phyloP scores from a whole-genome alignment of 2,888 invertebrate species.

The Ichneumoninae sp. region DNA sequence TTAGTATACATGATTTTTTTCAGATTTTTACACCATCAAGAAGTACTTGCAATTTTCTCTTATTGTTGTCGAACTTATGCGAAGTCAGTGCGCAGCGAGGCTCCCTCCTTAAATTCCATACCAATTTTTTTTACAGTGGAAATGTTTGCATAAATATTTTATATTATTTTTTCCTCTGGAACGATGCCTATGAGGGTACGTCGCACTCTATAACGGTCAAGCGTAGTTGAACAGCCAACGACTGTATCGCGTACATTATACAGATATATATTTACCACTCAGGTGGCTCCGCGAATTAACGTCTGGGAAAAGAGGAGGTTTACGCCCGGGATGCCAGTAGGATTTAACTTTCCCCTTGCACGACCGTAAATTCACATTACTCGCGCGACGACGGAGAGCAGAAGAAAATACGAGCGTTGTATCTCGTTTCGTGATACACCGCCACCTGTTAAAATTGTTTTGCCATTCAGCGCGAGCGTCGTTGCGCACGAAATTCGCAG shows the following conservation, averaged over 20 bases:
- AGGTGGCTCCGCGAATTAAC: conserved; percentile 42
- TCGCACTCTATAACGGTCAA: neutral
- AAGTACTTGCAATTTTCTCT: no score
- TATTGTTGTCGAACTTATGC: no score
- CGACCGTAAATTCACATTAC: conserved; percentile 50
- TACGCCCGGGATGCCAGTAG: conserved; percentile 18
- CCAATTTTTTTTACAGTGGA: neutral
- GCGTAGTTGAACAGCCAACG: neutral
- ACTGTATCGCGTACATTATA: conserved; percentile 8
- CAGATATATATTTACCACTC: conserved; percentile 7
- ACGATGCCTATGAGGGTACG: neutral
- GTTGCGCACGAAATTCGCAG: conserved; percentile 8
- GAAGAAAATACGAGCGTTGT: conserved; percentile 41
- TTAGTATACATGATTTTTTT: no score
- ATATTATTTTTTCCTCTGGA: neutral
- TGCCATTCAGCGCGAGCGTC: conserved; percentile 44
- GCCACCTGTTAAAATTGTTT: conserved; percentile 65
- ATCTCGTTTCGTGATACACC: conserved; percentile 45
- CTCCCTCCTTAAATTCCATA: no score
- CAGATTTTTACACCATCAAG: no score
- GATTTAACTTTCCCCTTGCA: conserved; percentile 51
- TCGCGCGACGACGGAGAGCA: conserved; percentile 34
- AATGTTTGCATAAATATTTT: no score
- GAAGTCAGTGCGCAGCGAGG: no score
- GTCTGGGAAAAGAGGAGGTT: conserved; percentile 30